These are phyloP conservation scores for Machimus atricapillus DNA, from an alignment of 2,888 invertebrate species.

Conservation along the genomic window DNA sequence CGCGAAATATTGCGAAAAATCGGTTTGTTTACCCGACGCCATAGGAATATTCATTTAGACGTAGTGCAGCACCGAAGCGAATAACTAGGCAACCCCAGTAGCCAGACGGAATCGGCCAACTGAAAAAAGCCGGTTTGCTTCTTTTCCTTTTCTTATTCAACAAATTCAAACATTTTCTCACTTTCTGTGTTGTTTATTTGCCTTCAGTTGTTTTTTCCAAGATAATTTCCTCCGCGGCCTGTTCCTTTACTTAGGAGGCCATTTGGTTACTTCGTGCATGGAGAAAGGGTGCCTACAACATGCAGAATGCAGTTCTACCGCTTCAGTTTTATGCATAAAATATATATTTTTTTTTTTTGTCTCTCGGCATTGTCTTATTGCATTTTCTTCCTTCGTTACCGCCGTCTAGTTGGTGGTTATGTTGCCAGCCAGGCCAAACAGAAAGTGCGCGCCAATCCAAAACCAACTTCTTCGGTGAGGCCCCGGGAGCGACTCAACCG, in stretches of 20 bases:
- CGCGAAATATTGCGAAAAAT: background rate
- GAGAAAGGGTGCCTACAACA: background rate
- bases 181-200: background rate
- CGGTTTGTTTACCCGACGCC: background rate
- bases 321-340: background rate
- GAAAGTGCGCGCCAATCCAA: background rate
- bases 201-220: background rate
- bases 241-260: background rate
- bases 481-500: background rate
- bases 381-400: constrained; percentile 11
- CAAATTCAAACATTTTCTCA: background rate
- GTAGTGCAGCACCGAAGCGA: background rate
- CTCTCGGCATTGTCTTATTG: constrained; percentile 1
- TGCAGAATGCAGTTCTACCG: background rate
- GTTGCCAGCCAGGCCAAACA: background rate
- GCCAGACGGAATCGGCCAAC: background rate
- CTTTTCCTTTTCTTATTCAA: background rate
- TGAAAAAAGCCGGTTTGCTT: background rate
- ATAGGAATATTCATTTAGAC: background rate
- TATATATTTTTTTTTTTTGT: too few relatives aligned
- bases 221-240: background rate
- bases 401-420: background rate
- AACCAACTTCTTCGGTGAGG: background rate
- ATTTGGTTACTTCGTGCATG: background rate
- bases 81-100: background rate